Base-by-base conservation (phyloP, 2,113 vertebrate genomes). In the Porphyrio hochstetteri region DNA sequence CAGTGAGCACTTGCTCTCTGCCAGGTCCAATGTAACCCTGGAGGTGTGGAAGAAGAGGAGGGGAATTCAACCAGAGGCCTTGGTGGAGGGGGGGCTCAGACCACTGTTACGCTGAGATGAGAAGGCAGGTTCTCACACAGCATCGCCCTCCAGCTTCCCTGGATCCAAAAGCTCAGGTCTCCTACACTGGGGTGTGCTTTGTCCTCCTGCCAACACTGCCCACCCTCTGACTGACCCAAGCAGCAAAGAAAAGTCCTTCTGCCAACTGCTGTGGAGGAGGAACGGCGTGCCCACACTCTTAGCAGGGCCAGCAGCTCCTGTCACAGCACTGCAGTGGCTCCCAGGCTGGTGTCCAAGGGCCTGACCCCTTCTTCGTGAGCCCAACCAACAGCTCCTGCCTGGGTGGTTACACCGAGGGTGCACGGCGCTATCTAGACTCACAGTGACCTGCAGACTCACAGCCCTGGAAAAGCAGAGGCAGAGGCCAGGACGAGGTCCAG, bases 21-120 rank as follows among this genome's bases (percentile, higher is more conserved):
- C 97, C 92, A 3, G 98, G 97, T 33, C 86, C 75, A 74, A 99
- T 19, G 56, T 97, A 97, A 74, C 98, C 98, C 99, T 99, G 90
- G 9, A 77, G 86, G 59, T 2, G 4, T 0, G 4, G n/a, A 63
- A 85, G 48, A 59, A 88, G 83, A 42, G n/a, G n/a, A n/a, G n/a
- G n/a, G n/a, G n/a, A n/a, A n/a, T n/a, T n/a, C n/a, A n/a, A n/a
- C n/a, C n/a, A 67, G 48, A 23, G 20, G 12, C 3, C 52, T 67
- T 27, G 56, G 33, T 7, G 64, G 59, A 29, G 53, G 52, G 25
- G 63, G n/a, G 31, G 17, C 25, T n/a, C 28, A 72, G 74, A 29
- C 1, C 3, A 53, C 1, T 68, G 14, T 18, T 48, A 52, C 2
- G 3, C 40, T 16, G 38, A 67, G 63, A 78, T 18, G n/a, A 60